Conservation (phyloP, 2,888 invertebrate species). For the Thecocarcelia acutangulata region DNA sequence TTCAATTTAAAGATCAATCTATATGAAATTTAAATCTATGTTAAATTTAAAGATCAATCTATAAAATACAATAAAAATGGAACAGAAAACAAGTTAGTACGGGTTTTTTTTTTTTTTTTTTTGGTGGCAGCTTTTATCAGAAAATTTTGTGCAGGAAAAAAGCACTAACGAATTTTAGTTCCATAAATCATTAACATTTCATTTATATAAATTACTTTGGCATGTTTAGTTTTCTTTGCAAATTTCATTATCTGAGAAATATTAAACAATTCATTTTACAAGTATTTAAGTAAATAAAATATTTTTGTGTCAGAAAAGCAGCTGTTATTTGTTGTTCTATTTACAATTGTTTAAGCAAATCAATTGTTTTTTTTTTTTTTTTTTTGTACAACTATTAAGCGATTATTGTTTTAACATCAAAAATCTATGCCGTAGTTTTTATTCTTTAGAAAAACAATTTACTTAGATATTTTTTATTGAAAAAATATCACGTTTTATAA, state of each 20-base stretch:
- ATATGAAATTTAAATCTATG: too few relatives aligned
- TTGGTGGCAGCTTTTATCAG: too few relatives aligned
- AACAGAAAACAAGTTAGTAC: too few relatives aligned
- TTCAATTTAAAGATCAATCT: too few relatives aligned
- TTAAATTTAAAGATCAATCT: too few relatives aligned
- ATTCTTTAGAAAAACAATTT: too few relatives aligned
- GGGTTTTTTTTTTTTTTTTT: not conserved
- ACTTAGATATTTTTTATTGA: not conserved
- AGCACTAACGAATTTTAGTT: not conserved
- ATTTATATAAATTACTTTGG: not conserved
- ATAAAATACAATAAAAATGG: too few relatives aligned
- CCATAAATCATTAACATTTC: too few relatives aligned
- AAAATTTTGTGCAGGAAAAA: not conserved
- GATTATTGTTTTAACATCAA: not conserved
- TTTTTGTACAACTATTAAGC: too few relatives aligned
- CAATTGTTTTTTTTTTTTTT: conserved; percentile 9
- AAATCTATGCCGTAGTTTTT: too few relatives aligned
- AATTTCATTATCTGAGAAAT: not conserved
- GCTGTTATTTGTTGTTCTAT: not conserved
- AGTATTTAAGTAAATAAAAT: not conserved
- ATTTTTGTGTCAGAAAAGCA: conserved; percentile 9
- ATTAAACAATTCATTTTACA: too few relatives aligned
- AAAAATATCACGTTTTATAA: conserved; percentile 38
- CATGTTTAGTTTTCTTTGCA: not conserved
- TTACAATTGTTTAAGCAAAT: conserved; percentile 27